Evolutionary conservation across 2,113 vertebrate genomes (phyloP), one percentile per base, ranked within the genome.

Genomic region (Elephantulus edwardii): DNA sequence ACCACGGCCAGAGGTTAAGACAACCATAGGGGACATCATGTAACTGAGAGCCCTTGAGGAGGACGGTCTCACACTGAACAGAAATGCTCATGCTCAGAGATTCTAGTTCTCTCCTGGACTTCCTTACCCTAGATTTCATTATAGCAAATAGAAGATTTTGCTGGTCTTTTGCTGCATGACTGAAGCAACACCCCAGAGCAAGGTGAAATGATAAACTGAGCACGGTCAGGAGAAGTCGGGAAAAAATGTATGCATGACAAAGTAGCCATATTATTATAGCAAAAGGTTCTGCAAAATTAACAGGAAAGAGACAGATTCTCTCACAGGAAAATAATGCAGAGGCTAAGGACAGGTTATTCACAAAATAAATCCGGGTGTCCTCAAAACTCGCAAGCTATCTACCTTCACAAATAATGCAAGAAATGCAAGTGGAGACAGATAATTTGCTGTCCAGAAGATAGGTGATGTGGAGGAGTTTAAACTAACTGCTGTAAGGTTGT

Each of bases 391-490:
- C 64, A 75, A 17, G 74, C 78, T 52, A 42, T 5, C 28, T 20
- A 75, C 86, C 33, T 88, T 90, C n/a, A 86, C 48, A 66, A 88
- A 48, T 56, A 74, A 88, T 86, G 10, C 54, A 80, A 64, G 66
- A 91, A 48, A 44, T 60, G 42, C 33, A 81, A 88, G 58, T 83
- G 70, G 80, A 77, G 77, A 8, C 0, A 75, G 8, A 50, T 58
- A 2, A 44, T 28, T 90, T 81, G 38, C 84, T 84, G 42, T 14
- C 33, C 0, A 33, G 60, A 83, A 14, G 14, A 38, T 3, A 24
- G 20, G 26, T 12, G 68, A 40, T 75, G 75, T 48, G 78, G 54
- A 74, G 74, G 88, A 76, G 52, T 56, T 6, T 56, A 48, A 64
- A 64, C 33, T 16, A 90, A 40, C 8, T 20, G 16, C 82, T 74